A percentile compares a stretch with the other conserved stretches of the same genome.
These are phyloP conservation scores for Sitophilus oryzae DNA, from an alignment of 1,140 invertebrate species.

Conservation along the genomic window DNA sequence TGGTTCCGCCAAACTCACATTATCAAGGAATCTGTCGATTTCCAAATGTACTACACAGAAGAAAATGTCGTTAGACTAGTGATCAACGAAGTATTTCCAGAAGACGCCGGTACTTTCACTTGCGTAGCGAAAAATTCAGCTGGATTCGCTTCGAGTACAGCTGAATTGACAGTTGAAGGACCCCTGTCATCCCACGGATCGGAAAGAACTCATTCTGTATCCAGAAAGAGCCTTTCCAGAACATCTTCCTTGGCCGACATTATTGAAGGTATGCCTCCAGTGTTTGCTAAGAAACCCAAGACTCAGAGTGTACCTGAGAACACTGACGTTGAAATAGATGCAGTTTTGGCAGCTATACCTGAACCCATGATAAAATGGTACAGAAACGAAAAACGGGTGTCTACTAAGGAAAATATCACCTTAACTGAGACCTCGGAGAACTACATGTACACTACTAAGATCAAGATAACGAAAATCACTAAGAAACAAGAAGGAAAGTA, in stretches of 20 bases:
- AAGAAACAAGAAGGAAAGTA: conserved; percentile 82
- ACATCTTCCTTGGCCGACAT: conserved; percentile 88
- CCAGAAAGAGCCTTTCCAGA: conserved; percentile 74
- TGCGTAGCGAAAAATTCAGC: conserved; percentile 93
- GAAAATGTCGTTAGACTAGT: conserved; percentile 88
- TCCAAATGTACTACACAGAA: conserved; percentile 89
- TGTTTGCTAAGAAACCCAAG: conserved; percentile 83
- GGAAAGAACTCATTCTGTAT: conserved; percentile 65
- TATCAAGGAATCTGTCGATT: conserved; percentile 83
- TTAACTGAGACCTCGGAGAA: conserved; percentile 77
- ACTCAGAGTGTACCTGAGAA: conserved; percentile 76
- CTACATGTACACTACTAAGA: conserved; percentile 80
- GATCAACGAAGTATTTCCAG: conserved; percentile 92
- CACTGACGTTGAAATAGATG: conserved; percentile 74
- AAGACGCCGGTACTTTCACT: conserved; percentile 94
- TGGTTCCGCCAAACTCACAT: conserved; percentile 92
- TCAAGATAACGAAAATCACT: conserved; percentile 72
- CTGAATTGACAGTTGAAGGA: conserved; percentile 81
- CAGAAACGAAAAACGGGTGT: conserved; percentile 65
- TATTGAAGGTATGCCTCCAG: conserved; percentile 85
- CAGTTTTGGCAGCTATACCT: conserved; percentile 79
- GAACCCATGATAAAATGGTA: conserved; percentile 85
- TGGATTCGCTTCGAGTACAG: conserved; percentile 87
- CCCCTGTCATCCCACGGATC: conserved; percentile 84
- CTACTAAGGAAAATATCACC: conserved; percentile 60